phyloP scores from a whole-genome alignment of 64 coral and sea anemone genomes.

The Pocillopora damicornis region DNA sequence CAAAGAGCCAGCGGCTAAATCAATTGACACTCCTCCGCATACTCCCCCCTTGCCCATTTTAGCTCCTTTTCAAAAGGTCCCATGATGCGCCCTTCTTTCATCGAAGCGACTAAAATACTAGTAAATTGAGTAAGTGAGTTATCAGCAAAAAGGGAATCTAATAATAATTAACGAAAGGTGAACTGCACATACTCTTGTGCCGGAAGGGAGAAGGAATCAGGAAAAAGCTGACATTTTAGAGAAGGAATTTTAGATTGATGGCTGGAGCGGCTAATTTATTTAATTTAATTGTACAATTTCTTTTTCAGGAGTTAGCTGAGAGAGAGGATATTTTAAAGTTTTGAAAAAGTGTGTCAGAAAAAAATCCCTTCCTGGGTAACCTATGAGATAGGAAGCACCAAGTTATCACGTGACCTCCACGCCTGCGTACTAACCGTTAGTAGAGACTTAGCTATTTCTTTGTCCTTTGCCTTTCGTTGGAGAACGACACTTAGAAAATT shows the following conservation, averaged over 20 bases:
- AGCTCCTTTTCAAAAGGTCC: neutral
- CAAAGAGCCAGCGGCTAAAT: neutral
- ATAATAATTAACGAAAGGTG: no score
- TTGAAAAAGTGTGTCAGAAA: neutral
- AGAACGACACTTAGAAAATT: constrained; percentile 75
- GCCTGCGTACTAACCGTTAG: constrained; percentile 57
- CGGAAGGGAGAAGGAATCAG: no score
- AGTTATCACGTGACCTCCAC: constrained; percentile 42
- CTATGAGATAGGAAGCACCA: neutral
- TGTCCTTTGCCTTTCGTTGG: constrained; percentile 47
- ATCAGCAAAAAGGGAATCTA: no score
- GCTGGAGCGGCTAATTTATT: no score
- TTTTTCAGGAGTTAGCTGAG: no score
- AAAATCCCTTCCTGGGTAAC: neutral
- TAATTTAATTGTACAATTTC: no score
- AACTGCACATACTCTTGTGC: no score
- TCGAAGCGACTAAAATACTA: no score
- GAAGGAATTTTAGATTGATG: no score
- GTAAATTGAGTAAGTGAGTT: no score
- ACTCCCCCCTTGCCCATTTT: neutral
- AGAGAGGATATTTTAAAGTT: no score
- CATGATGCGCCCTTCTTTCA: neutral
- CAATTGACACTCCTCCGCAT: neutral
- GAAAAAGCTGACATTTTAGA: no score
- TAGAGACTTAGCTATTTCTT: constrained; percentile 69